These are phyloP conservation scores for Maconellicoccus hirsutus DNA, from an alignment of 1,140 invertebrate genomes.

Conservation along the genomic window DNA sequence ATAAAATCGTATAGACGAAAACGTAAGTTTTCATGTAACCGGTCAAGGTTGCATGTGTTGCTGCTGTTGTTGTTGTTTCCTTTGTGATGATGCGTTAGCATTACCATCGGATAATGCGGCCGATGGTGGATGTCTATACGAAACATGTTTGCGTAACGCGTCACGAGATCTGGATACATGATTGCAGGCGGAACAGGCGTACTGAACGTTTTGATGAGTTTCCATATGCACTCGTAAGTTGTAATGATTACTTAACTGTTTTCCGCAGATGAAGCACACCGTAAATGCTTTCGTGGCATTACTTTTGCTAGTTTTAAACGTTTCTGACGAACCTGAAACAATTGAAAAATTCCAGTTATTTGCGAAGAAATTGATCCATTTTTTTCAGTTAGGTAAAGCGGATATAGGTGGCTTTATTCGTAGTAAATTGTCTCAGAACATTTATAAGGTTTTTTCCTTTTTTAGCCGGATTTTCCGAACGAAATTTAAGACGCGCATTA, in stretches of 20 bases:
- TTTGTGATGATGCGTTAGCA: neutral
- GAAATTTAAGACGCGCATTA: too few relatives aligned
- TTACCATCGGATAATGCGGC: neutral
- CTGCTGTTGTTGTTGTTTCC: neutral
- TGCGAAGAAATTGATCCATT: too few relatives aligned
- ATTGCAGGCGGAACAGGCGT: constrained; percentile 66
- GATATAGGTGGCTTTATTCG: too few relatives aligned
- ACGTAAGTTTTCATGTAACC: neutral
- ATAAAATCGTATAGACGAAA: neutral
- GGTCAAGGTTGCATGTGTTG: constrained; percentile 16
- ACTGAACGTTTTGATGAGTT: constrained; percentile 70
- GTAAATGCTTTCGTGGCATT: constrained; percentile 42
- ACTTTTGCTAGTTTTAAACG: neutral
- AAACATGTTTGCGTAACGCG: constrained; percentile 74
- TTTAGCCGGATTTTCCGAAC: too few relatives aligned
- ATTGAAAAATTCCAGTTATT: too few relatives aligned
- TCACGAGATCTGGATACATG: constrained; percentile 75
- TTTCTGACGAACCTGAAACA: constrained; percentile 5
- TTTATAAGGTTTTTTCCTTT: too few relatives aligned
- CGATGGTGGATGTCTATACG: constrained; percentile 56
- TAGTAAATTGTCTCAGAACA: too few relatives aligned
- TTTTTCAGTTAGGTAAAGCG: too few relatives aligned
- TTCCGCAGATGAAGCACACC: constrained; percentile 74
- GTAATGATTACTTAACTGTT: constrained; percentile 79
- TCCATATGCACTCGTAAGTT: constrained; percentile 80